phyloP scores from a whole-genome alignment of 2,113 vertebrate species.

The Alouatta palliata region DNA sequence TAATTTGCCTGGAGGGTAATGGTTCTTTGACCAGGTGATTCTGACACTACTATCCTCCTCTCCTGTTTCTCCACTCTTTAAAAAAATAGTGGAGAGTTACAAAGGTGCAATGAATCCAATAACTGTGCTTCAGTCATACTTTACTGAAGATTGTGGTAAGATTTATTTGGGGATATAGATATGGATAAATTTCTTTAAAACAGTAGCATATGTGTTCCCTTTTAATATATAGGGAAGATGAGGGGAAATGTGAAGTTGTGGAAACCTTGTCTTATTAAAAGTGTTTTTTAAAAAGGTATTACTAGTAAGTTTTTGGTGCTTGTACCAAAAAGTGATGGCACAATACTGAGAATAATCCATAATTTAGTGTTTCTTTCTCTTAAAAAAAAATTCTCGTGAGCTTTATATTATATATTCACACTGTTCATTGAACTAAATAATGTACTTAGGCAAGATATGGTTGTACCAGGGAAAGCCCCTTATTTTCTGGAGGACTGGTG shows the following conservation, averaged over 20 bases:
- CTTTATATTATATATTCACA: neutral
- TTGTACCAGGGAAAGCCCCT: neutral
- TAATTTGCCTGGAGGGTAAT: neutral
- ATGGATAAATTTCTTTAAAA: neutral
- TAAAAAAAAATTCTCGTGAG: neutral
- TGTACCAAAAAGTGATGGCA: neutral
- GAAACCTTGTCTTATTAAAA: neutral
- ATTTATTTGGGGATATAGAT: neutral
- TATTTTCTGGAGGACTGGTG: neutral
- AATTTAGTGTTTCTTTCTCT: neutral
- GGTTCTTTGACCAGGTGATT: neutral
- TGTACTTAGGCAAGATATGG: neutral
- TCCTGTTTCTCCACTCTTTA: neutral
- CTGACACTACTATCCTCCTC: neutral
- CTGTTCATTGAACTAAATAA: neutral
- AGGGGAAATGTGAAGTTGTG: neutral
- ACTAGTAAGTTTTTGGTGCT: neutral
- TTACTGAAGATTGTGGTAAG: neutral
- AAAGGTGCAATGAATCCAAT: neutral
- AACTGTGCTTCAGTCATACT: neutral
- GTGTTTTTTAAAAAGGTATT: neutral
- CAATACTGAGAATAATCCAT: neutral
- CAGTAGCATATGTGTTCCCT: neutral
- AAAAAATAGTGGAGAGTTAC: conserved; percentile 1
- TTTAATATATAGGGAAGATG: neutral